A percentile compares a stretch with the other conserved stretches of the same genome.
Evolutionary conservation across 2,113 vertebrate genomes (phyloP).

Genomic region (Piprites chloris): DNA sequence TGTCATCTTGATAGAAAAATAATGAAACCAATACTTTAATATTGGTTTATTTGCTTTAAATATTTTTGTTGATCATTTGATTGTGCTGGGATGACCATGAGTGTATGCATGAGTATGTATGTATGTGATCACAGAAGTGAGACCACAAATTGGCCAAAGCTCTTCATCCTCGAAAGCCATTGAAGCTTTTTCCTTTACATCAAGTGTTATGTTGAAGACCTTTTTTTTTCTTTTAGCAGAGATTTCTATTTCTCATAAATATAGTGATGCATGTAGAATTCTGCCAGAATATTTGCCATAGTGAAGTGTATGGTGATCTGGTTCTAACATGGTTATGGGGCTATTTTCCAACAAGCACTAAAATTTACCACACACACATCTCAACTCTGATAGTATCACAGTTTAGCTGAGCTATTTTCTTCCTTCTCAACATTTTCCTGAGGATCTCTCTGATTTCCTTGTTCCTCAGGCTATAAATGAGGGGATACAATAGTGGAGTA

Average conservation of each 20-base stretch:
- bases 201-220: neutral
- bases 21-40: neutral
- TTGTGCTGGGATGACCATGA: neutral
- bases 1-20: neutral
- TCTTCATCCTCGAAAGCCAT: neutral
- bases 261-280: neutral
- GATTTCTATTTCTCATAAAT: neutral
- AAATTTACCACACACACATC: neutral
- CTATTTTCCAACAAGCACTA: neutral
- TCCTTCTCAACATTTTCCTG: slow-evolving; percentile 20
- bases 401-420: neutral
- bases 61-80: neutral
- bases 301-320: neutral
- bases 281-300: neutral
- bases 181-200: neutral
- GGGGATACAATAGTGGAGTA: slow-evolving; percentile 65
- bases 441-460: slow-evolving; percentile 18
- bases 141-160: neutral
- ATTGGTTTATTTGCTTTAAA: neutral
- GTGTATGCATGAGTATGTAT: neutral
- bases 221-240: neutral
- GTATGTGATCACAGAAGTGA: neutral
- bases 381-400: neutral
- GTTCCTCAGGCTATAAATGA: slow-evolving; percentile 51
- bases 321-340: neutral